Base-by-base conservation (phyloP, 2,113 vertebrate species). In the Ivindomyrus marchei region DNA sequence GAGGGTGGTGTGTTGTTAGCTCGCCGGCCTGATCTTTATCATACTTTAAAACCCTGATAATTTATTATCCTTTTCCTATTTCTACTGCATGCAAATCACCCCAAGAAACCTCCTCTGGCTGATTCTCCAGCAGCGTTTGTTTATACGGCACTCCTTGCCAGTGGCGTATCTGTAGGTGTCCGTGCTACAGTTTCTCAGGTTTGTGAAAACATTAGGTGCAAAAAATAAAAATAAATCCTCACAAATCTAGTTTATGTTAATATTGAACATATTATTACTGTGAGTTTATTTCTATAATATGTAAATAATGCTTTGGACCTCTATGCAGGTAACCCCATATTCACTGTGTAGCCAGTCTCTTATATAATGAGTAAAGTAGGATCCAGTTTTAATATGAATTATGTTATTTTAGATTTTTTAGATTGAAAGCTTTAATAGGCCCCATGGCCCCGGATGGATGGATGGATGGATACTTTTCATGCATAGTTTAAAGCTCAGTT, bases 91-190 rank as follows among this genome's bases (percentile, higher is more conserved):
- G 87, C 21, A 49, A 56, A 62, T 87, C 45, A 42, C 42, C 83
- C 39, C 39, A 24, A 46, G 39, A 87, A 13, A 6, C 85, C 24
- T 9, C 11, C 21, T 3, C 1, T 5, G 27, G 21, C 10, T 15
- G 47, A 17, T 52, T 52, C 88, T 88, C 83, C 53, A 53, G 46
- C 36, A 15, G 42, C 46, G 84, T 77, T 49, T 87, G 15, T 84
- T 90, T 89, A 89, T 66, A 84, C 84, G 36, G 52, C 56, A 11
- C 80, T 31, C 86, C 70, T 77, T 88, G 52, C 46, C 42, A 11
- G 9, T 27, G 89, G 42, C 15, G 17, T 21, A 77, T 85, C 45
- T 45, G 87, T 86, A 89, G 87, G 89, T 87, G 88, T 89, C 46
- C 21, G 3, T 53, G 70, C 47, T 80, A 1, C 88, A 6, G 47